Conservation (phyloP, 2,888 invertebrate genomes). For the Hydrotaea diabolus region DNA sequence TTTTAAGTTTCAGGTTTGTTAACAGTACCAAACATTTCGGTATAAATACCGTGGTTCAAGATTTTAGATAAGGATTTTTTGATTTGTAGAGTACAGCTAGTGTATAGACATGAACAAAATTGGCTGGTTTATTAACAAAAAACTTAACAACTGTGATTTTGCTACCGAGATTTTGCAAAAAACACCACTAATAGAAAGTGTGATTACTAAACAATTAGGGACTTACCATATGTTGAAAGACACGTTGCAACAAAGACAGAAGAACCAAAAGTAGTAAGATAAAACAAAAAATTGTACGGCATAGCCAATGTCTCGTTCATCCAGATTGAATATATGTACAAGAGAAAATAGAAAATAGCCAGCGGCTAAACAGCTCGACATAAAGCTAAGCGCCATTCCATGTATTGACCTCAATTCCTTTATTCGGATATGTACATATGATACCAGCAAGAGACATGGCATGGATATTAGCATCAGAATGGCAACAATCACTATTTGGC, state of each 20-base stretch:
- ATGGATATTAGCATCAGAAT: constrained; percentile 79
- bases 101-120: no score
- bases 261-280: constrained; percentile 79
- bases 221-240: constrained; percentile 78
- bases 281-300: constrained; percentile 79
- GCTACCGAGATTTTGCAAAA: no score
- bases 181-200: not conserved
- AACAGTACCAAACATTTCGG: no score
- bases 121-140: no score
- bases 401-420: constrained; percentile 76
- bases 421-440: constrained; percentile 76
- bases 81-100: no score
- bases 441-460: constrained; percentile 76
- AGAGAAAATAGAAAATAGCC: constrained; percentile 78
- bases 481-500: constrained; percentile 74
- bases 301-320: constrained; percentile 75
- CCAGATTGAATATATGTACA: constrained; percentile 76
- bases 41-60: no score
- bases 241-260: constrained; percentile 78
- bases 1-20: no score
- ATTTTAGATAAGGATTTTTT: no score
- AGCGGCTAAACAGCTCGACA: constrained; percentile 77
- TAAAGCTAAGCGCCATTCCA: constrained; percentile 77
- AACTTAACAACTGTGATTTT: no score
- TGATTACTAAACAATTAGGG: not conserved